Evolutionary conservation across 2,113 vertebrate genomes (phyloP), one percentile per base, ranked within the genome.

Genomic region (Triplophysa tibetana): DNA sequence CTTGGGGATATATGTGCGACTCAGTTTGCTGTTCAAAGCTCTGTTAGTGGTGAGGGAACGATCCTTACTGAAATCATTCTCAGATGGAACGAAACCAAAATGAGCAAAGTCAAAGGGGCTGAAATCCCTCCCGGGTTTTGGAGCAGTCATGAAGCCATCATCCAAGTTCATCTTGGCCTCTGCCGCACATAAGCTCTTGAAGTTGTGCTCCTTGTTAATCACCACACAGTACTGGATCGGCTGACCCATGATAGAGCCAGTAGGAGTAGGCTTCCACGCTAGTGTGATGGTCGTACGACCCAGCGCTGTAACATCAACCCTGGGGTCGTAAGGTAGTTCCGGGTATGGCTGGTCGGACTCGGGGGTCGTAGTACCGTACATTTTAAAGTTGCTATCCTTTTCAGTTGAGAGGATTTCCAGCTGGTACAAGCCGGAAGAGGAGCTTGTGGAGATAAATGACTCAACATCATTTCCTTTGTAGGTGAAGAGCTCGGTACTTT

Each of bases 391-490:
- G 19, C 97, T 98, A 88, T 99, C 98, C 77, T 98, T 99, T 92
- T 99, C 98, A 8, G 97, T 98, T 0, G 96, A 98, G 83, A 99
- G 90, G n/a, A 99, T 89, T 82, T 99, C 96, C 85, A 99, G 84
- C 69, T 97, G 96, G 85, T 99, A 99, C 33, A 99, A 91, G 67
- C 98, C 98, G 1, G 98, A 95, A 0, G 96, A 93, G 1, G 98
- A 95, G 81, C 95, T 97, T 6, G 95, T 91, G 63, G 97, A 94
- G 50, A 94, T 77, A 8, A 97, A 99, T 21, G 94, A 95, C 83
- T 99, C 98, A 69, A 99, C 97, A 0, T 98, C 97, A 0, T 99
- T 99, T 48, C 98, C 98, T 88, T 95, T 98, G 89, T 99, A 99
- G 81, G 94, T 93, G 87, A 97, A 98, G 5, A 99, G 89, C 85